Percentiles rank a stretch among this genome's conserved stretches.
phyloP scores from a whole-genome alignment of 2,797 vertebrate genomes.

The Anguilla pacifica region DNA sequence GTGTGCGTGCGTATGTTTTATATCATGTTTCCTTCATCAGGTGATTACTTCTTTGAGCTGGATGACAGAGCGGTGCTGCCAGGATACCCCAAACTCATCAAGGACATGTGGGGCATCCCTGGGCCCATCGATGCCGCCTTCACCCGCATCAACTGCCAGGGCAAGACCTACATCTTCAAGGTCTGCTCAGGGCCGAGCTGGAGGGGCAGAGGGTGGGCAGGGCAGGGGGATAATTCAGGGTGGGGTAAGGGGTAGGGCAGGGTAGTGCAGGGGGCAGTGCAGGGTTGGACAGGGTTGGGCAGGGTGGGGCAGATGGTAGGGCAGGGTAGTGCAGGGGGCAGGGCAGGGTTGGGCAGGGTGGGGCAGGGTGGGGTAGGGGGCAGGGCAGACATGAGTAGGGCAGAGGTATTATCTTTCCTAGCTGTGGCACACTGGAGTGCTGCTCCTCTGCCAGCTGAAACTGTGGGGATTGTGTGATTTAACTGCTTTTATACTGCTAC shows the following conservation, averaged over 20 bases:
- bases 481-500: not conserved
- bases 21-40: conserved; percentile 53
- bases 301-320: too few relatives aligned
- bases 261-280: not conserved
- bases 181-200: conserved; percentile 55
- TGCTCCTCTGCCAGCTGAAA: too few relatives aligned
- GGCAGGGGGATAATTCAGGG: not conserved
- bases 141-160: conserved; percentile 87
- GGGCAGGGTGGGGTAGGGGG: not conserved
- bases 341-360: too few relatives aligned
- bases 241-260: not conserved
- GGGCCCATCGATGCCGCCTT: conserved; percentile 85
- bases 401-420: not conserved
- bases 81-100: conserved; percentile 82
- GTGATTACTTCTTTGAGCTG: conserved; percentile 81
- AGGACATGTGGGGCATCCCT: conserved; percentile 80
- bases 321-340: too few relatives aligned
- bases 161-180: conserved; percentile 88
- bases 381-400: not conserved
- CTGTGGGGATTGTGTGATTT: not conserved
- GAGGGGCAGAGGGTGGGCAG: not conserved
- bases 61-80: conserved; percentile 69
- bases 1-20: not conserved
- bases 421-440: not conserved
- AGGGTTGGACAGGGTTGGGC: too few relatives aligned